These are phyloP conservation scores for Microcebus lehilahytsara DNA, from an alignment of 2,113 vertebrate species.

Conservation along the genomic window DNA sequence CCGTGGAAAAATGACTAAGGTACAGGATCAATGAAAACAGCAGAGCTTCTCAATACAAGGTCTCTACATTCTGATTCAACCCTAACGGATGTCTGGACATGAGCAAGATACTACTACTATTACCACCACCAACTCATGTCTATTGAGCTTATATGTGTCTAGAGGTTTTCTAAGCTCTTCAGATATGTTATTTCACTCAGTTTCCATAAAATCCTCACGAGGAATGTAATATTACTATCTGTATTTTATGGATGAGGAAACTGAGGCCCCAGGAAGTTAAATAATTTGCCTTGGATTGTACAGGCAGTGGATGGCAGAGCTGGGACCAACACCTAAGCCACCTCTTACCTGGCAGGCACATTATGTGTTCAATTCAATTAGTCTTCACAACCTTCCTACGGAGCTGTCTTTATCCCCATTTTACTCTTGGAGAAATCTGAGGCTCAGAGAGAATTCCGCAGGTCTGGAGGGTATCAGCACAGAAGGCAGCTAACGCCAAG, in stretches of 20 bases:
- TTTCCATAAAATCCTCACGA: neutral
- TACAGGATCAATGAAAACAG: neutral
- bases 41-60: neutral
- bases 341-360: neutral
- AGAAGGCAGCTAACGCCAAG: rapidly evolving
- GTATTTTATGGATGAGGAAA: neutral
- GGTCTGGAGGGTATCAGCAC: rapidly evolving
- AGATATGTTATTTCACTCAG: neutral
- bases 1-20: neutral
- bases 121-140: neutral
- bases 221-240: neutral
- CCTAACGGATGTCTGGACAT: neutral
- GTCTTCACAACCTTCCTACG: neutral
- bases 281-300: neutral
- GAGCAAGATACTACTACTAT: neutral
- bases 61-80: neutral
- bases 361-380: too few species aligned
- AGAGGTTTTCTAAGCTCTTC: neutral
- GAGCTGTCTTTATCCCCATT: neutral
- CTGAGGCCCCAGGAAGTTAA: neutral
- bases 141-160: neutral
- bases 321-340: rapidly evolving
- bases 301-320: neutral
- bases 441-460: neutral
- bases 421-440: neutral